Conservation (phyloP, 2,113 vertebrate genomes). For the Lampris incognitus region DNA sequence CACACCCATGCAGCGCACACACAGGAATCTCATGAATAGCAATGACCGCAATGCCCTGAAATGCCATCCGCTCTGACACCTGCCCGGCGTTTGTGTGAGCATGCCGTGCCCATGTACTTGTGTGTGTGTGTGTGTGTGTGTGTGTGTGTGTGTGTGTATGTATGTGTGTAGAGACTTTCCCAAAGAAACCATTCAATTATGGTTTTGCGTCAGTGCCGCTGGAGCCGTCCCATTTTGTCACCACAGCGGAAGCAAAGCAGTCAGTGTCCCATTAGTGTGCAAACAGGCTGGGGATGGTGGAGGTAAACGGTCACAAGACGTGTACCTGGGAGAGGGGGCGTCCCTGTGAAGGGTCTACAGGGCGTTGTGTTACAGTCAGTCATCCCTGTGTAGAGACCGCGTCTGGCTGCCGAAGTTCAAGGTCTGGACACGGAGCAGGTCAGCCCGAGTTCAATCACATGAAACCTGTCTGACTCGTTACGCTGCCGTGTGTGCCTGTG, state of each 20-base stretch:
- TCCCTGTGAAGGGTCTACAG: too few species aligned
- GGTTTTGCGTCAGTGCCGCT: too few species aligned
- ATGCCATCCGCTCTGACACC: constrained; percentile 57
- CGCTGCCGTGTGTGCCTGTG: background rate
- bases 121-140: constrained; percentile 19
- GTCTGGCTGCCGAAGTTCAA: constrained; percentile 33
- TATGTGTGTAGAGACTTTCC: background rate
- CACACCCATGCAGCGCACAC: constrained; percentile 42
- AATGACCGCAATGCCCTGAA: constrained; percentile 73
- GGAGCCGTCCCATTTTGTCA: background rate
- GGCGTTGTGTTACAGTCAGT: background rate
- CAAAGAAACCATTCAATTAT: too few species aligned
- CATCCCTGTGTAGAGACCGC: background rate
- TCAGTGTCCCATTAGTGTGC: background rate
- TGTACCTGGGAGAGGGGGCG: too few species aligned
- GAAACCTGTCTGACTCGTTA: constrained; percentile 39
- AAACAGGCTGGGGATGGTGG: background rate
- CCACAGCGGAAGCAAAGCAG: background rate
- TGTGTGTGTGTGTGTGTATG: constrained; percentile 19
- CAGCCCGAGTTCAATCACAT: constrained; percentile 35
- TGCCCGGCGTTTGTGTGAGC: constrained; percentile 28
- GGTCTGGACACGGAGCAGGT: constrained; percentile 27
- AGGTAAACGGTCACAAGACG: background rate
- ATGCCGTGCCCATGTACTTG: background rate
- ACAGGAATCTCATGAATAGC: constrained; percentile 83